These are phyloP conservation scores for Philopedon plagiatum DNA, from an alignment of 2,888 invertebrate species.

Conservation along the genomic window DNA sequence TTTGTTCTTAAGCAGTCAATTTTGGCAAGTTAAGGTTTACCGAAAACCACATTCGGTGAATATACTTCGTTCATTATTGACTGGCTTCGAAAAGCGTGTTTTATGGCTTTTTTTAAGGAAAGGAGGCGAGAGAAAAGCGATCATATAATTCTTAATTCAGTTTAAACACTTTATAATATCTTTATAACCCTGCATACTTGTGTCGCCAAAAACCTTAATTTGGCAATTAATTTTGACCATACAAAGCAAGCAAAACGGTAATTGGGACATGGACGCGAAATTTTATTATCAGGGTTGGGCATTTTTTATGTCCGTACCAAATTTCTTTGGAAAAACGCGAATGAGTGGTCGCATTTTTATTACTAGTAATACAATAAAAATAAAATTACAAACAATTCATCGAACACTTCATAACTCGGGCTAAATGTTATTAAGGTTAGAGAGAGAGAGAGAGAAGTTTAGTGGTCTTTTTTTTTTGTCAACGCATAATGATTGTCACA, in stretches of 20 bases:
- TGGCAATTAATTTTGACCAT: constrained; percentile 20
- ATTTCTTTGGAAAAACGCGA: neutral
- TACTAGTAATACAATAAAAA: neutral
- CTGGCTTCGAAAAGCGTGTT: no score
- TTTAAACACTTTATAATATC: constrained; percentile 7
- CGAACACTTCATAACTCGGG: neutral
- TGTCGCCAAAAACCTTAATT: constrained; percentile 6
- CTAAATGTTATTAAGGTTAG: neutral
- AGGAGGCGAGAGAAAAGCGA: neutral
- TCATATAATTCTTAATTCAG: constrained; percentile 3
- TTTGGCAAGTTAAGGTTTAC: no score
- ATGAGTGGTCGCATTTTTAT: neutral
- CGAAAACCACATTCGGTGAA: no score
- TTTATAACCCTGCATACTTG: constrained; percentile 1
- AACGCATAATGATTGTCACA: no score
- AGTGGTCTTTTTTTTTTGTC: no score
- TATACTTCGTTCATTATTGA: no score
- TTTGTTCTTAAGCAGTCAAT: no score
- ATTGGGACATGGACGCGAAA: constrained; percentile 28
- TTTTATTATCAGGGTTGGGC: constrained; percentile 23
- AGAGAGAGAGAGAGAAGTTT: no score
- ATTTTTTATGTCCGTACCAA: constrained; percentile 16
- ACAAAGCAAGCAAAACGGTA: constrained; percentile 3
- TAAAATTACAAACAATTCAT: neutral
- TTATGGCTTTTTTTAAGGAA: neutral